phyloP scores from a whole-genome alignment of 2,888 invertebrate genomes.

The Meandrusa payeni region DNA sequence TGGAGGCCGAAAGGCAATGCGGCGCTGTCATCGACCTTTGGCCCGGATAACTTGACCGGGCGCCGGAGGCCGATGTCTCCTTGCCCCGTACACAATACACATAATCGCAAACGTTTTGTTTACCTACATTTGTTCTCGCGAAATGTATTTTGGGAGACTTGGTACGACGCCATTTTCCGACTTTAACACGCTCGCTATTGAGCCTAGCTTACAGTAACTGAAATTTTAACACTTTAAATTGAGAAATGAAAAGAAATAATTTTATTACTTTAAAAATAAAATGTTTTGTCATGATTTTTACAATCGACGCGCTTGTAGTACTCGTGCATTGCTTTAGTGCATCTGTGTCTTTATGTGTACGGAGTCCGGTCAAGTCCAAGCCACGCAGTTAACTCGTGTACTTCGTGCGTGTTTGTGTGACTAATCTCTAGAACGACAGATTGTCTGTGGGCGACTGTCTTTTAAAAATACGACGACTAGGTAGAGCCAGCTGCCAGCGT shows the following conservation, averaged over 20 bases:
- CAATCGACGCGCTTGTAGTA: too few species aligned
- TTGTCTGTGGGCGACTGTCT: conserved; percentile 29
- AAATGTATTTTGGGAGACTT: conserved; percentile 8
- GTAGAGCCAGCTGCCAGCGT: conserved; percentile 1
- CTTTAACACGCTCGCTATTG: conserved; percentile 2
- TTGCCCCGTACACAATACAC: conserved; percentile 55
- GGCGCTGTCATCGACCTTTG: conserved; percentile 78
- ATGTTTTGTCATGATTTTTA: too few species aligned
- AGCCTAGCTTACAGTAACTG: too few species aligned
- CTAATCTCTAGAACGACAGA: conserved; percentile 32
- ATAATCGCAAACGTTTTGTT: conserved; percentile 59
- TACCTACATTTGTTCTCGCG: conserved; percentile 44
- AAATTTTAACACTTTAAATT: too few species aligned
- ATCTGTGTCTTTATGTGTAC: too few species aligned
- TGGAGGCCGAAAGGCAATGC: conserved; percentile 38
- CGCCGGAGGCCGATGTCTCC: conserved; percentile 63
- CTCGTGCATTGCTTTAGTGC: too few species aligned
- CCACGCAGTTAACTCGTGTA: conserved; percentile 6
- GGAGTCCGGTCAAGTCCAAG: background rate
- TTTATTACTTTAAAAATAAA: too few species aligned
- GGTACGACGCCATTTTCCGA: conserved; percentile 16
- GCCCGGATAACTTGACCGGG: conserved; percentile 79
- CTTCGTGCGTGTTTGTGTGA: conserved; percentile 24
- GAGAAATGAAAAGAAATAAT: too few species aligned
- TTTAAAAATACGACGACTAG: conserved; percentile 26